Conservation (phyloP, 2,888 invertebrate genomes). For the Eilema depressum region DNA sequence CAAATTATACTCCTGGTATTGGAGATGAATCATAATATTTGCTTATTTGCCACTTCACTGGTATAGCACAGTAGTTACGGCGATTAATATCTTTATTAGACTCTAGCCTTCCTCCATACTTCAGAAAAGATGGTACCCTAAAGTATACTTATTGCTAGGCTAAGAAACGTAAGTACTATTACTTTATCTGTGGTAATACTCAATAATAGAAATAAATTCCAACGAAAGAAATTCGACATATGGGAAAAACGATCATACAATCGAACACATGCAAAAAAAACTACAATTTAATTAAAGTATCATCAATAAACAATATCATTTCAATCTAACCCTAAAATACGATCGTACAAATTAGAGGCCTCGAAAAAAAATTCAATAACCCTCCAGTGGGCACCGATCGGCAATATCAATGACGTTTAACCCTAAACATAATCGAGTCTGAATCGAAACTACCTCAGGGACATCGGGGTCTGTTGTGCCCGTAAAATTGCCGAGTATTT, state of each 20-base stretch:
- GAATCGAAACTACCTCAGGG: slow-evolving; percentile 86
- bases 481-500: slow-evolving; percentile 84
- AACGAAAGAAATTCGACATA: slow-evolving; percentile 20
- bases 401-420: slow-evolving; percentile 86
- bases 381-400: slow-evolving; percentile 78
- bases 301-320: slow-evolving; percentile 59
- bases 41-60: too few relatives aligned
- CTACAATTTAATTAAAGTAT: slow-evolving; percentile 68
- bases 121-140: neutral
- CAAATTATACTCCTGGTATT: too few relatives aligned
- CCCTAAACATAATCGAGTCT: slow-evolving; percentile 86
- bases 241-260: slow-evolving; percentile 26
- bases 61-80: too few relatives aligned
- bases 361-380: slow-evolving; percentile 78
- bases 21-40: too few relatives aligned
- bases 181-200: neutral
- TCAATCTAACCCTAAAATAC: slow-evolving; percentile 68
- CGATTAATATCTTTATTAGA: too few relatives aligned
- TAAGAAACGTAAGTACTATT: neutral
- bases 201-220: neutral
- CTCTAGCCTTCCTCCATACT: neutral
- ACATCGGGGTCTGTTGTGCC: slow-evolving; percentile 76
- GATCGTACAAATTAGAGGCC: slow-evolving; percentile 81
- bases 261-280: slow-evolving; percentile 30
- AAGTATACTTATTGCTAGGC: neutral